Base-by-base conservation (phyloP, 2,797 vertebrate species). In the Erpetoichthys calabaricus region DNA sequence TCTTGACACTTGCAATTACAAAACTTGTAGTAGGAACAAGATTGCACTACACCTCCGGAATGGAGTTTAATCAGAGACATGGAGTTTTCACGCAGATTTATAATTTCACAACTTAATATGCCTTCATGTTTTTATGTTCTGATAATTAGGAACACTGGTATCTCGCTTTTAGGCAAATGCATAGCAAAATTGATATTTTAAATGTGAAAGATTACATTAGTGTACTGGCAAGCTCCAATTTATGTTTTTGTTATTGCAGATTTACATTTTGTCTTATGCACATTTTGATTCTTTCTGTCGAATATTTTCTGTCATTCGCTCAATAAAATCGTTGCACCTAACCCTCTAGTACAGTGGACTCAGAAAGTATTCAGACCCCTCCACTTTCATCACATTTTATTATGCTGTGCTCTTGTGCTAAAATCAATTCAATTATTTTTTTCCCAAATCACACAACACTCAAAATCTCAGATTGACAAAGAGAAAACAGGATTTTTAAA, bases 1-100 rank as follows among this genome's bases (percentile, higher is more conserved):
- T 80, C 80, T 85, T 89, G 87, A 91, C 84, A 84, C 79, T 83
- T 84, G 84, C 86, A 91, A 90, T 90, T 91, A 89, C 81, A 80
- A 78, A 63, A 82, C 81, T 71, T 70, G 73, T 58, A 70, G 69
- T 65, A 74, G 73, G 64, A 79, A 84, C 79, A 83, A 73, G 84
- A 86, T 87, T 85, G 80, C 80, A 68, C 74, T 84, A 77, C 75
- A 79, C 76, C 73, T 67, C 69, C 74, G 79, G 82, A 87, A 81
- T 75, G 74, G 75, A 78, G 80, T 87, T 86, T 87, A 85, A 87
- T 82, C 82, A 83, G 81, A 85, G 84, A 77, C 77, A 80, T 62
- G 70, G 65, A 80, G 75, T 82, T 81, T 73, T 77, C 78, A 70
- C 70, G 76, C 67, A 74, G 73, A 75, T 77, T 80, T 83, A 74